Percentiles rank a stretch among this genome's conserved stretches.
These are phyloP conservation scores for Drosophila repletoides DNA, from an alignment of 1,140 invertebrate genomes.

Conservation along the genomic window DNA sequence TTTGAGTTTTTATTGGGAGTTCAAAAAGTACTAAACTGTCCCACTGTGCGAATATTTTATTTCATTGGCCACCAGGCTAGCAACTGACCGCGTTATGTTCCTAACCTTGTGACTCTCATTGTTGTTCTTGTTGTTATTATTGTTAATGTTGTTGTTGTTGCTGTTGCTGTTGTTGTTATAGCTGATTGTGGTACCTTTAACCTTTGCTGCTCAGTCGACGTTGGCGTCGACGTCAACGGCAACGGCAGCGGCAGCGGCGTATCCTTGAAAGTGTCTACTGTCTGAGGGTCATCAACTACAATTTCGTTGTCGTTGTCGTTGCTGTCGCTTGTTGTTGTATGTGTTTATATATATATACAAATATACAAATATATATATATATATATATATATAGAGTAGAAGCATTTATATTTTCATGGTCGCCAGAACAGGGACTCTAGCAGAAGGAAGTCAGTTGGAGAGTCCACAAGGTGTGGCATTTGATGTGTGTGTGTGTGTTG, in stretches of 20 bases:
- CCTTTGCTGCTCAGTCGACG: constrained; percentile 61
- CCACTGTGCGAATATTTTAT: too few species aligned
- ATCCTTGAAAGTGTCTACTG: constrained; percentile 73
- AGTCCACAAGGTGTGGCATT: constrained; percentile 24
- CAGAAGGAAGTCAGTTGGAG: not conserved
- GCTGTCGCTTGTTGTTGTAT: constrained; percentile 17
- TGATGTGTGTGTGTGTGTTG: constrained; percentile 16
- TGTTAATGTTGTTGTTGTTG: constrained; percentile 8
- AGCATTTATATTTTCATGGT: constrained; percentile 26
- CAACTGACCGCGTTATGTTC: constrained; percentile 54
- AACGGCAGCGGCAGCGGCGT: constrained; percentile 13
- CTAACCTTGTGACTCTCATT: constrained; percentile 58
- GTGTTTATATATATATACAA: not conserved
- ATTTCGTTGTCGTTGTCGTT: constrained; percentile 52
- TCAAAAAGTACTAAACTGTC: too few species aligned
- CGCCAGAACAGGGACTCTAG: constrained; percentile 20
- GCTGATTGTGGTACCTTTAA: constrained; percentile 70
- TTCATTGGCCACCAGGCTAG: constrained; percentile 39
- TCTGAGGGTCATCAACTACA: constrained; percentile 78
- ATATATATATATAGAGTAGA: not conserved
- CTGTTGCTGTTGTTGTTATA: constrained; percentile 19
- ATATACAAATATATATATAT: not conserved
- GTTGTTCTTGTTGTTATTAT: constrained; percentile 8
- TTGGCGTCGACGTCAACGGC: constrained; percentile 27
- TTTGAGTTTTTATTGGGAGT: too few species aligned